Percentiles rank a stretch among this genome's conserved stretches.
These are phyloP conservation scores for Cercocebus atys DNA, from an alignment of 2,113 vertebrate species.

Conservation along the genomic window DNA sequence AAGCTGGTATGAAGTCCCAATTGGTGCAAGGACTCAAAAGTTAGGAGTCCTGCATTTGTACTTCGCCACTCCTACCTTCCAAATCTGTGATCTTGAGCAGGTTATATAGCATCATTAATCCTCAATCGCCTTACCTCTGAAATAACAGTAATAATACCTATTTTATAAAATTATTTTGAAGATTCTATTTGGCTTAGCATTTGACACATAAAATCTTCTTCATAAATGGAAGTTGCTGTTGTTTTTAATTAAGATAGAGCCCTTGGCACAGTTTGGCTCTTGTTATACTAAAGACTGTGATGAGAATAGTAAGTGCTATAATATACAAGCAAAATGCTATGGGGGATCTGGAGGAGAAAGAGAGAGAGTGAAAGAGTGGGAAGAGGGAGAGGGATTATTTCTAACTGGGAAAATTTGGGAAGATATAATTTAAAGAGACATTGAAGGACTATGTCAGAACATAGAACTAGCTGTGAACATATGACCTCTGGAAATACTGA, in stretches of 20 bases:
- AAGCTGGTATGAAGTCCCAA: background rate
- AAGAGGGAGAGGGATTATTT: background rate
- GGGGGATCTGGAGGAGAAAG: background rate
- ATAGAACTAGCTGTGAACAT: background rate
- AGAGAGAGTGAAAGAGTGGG: no score
- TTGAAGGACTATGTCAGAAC: background rate
- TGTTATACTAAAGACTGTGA: background rate
- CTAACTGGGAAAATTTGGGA: background rate
- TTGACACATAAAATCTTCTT: background rate
- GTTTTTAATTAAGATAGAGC: background rate
- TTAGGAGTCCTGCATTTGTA: background rate
- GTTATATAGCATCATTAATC: background rate
- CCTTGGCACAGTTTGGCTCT: background rate
- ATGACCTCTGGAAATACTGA: background rate
- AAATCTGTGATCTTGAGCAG: background rate
- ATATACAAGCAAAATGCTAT: background rate
- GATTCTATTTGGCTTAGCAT: background rate
- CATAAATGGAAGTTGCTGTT: background rate
- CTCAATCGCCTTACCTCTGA: background rate
- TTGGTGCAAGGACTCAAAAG: background rate
- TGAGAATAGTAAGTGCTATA: background rate
- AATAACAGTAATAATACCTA: background rate
- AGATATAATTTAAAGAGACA: background rate
- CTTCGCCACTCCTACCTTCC: background rate
- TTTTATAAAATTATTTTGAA: background rate